Base-by-base conservation (phyloP, 2,888 invertebrate species). In the Endomychus coccineus region DNA sequence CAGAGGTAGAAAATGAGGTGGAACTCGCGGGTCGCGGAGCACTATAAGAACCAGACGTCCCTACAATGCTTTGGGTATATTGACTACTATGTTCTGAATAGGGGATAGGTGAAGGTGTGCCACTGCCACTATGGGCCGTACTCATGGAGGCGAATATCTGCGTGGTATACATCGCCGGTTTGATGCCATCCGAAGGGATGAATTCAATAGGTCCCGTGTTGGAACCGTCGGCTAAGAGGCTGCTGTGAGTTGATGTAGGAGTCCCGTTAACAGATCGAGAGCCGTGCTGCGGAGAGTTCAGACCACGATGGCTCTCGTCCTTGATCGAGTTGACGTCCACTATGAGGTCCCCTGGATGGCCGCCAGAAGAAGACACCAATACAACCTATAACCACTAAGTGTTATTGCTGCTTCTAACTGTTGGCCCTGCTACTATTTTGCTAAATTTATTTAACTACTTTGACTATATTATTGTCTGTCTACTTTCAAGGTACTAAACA, bases 1-100 rank as follows among this genome's bases (percentile, higher is more conserved):
- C 83, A 71, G 88, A 83, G 44, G 81, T 80, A 50, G 77, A 70
- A 61, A 81, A 81, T 44, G 77, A 70, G 29, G 78, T 68, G 37
- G 75, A 70, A 59, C 59, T 61, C 23, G 57, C 56, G 5, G 62
- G 56, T 30, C 63, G 50, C 21, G 51, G 46, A 22, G 57, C 61
- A 27, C 65, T 58, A 28, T 56, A 49, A 15, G 65, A 54, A 27
- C 66, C 61, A 31, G 68, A 62, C 40, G 67, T 66, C 10, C 64
- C 58, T 24, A 59, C 57, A 14, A 47, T 44, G 15, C 53, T 62
- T 59, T 49, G 51, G 58, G 49, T 64, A 66, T 55, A 54, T 43
- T 56, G 56, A 28, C 50, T 36, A 30, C 27, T 39, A 27, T 44
- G 36, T n/a, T 36, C 40, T 5, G 40, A 36, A 55, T 71, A 71